These are phyloP conservation scores for Noturus placidus DNA, from an alignment of 2,113 vertebrate species.

Conservation along the genomic window DNA sequence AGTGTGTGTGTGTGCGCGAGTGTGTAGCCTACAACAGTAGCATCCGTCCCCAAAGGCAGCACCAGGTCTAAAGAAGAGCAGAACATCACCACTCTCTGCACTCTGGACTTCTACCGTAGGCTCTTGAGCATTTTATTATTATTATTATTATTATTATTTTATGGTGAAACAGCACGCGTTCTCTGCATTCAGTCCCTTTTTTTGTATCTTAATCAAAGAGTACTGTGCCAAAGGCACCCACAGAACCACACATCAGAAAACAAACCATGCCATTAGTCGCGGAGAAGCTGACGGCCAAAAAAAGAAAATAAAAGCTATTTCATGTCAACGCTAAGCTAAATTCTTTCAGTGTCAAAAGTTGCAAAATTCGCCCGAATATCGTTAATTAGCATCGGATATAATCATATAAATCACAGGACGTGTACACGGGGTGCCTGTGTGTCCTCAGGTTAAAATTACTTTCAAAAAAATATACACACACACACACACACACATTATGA, in stretches of 20 bases:
- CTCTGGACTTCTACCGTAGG: neutral
- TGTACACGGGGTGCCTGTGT: neutral
- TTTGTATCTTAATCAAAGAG: conserved; percentile 13
- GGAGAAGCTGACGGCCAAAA: neutral
- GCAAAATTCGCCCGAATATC: neutral
- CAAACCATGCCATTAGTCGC: conserved; percentile 25
- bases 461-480: neutral
- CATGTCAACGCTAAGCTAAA: neutral
- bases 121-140: neutral
- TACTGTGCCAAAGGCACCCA: conserved; percentile 45
- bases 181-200: neutral
- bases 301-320: neutral
- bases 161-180: neutral
- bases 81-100: neutral
- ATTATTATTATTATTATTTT: neutral
- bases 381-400: neutral
- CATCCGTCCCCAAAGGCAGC: conserved; percentile 28
- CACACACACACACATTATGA: neutral
- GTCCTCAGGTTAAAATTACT: neutral
- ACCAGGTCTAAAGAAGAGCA: conserved; percentile 7
- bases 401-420: neutral
- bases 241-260: neutral
- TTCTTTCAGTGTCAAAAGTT: neutral
- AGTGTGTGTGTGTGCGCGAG: neutral
- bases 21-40: conserved; percentile 29